phyloP scores from a whole-genome alignment of 2,888 invertebrate genomes.

The Agapetus fuscipes region DNA sequence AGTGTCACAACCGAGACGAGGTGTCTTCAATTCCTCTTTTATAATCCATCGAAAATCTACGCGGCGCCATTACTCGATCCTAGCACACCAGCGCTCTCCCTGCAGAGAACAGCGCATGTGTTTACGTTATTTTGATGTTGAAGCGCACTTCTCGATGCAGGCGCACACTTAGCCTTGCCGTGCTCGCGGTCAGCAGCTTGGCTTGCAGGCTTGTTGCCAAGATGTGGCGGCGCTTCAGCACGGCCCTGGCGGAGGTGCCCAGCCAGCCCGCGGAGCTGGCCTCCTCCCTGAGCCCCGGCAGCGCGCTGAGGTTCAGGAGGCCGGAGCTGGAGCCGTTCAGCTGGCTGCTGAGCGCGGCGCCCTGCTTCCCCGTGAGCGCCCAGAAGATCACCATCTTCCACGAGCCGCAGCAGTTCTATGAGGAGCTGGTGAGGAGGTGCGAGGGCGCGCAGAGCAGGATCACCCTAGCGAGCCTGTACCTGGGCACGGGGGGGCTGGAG shows the following conservation, averaged over 20 bases:
- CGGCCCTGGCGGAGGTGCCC: constrained; percentile 15
- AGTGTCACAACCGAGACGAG: too few relatives aligned
- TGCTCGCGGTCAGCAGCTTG: too few relatives aligned
- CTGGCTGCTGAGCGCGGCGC: constrained; percentile 53
- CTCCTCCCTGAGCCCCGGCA: constrained; percentile 5
- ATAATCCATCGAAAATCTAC: too few relatives aligned
- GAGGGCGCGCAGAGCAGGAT: constrained; percentile 58
- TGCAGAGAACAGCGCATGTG: too few relatives aligned
- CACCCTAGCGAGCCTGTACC: constrained; percentile 81
- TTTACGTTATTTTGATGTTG: too few relatives aligned
- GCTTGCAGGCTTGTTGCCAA: too few relatives aligned
- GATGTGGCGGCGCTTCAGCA: constrained; percentile 20
- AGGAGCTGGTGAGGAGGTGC: constrained; percentile 58
- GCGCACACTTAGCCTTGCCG: too few relatives aligned
- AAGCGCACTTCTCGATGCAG: too few relatives aligned
- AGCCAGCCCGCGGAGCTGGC: constrained; percentile 12
- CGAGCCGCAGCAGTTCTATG: constrained; percentile 70
- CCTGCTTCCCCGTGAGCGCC: constrained; percentile 60
- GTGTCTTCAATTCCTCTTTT: too few relatives aligned
- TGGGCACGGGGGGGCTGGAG: constrained; percentile 84
- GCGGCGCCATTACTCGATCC: too few relatives aligned
- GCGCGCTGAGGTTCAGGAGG: constrained; percentile 13
- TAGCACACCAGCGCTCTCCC: too few relatives aligned
- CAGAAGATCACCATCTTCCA: constrained; percentile 63
- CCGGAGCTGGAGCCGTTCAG: constrained; percentile 43